phyloP scores from a whole-genome alignment of 2,888 invertebrate species.

The Monochamus alternatus region DNA sequence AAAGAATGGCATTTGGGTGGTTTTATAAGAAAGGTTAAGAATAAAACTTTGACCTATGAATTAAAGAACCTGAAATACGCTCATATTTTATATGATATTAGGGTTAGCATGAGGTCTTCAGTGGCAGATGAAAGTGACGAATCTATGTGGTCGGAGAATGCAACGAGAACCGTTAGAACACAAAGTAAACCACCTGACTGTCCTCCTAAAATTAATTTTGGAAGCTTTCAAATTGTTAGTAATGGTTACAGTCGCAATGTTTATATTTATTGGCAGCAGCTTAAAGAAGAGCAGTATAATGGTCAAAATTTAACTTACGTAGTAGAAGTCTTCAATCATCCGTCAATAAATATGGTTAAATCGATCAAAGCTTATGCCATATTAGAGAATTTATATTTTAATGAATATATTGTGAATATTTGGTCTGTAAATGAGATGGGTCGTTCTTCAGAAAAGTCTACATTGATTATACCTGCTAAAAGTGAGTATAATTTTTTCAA shows the following conservation, averaged over 20 bases:
- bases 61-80: constrained; percentile 77
- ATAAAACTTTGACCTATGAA: constrained; percentile 62
- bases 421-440: constrained; percentile 78
- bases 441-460: constrained; percentile 73
- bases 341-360: constrained; percentile 71
- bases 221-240: constrained; percentile 78
- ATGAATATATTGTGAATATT: constrained; percentile 73
- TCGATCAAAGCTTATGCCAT: constrained; percentile 77
- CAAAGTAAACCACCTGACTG: constrained; percentile 74
- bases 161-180: constrained; percentile 77
- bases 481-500: constrained; percentile 46
- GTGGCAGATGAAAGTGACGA: constrained; percentile 72
- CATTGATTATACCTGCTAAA: constrained; percentile 75
- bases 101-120: constrained; percentile 79
- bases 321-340: constrained; percentile 70
- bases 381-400: constrained; percentile 72
- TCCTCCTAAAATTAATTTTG: constrained; percentile 81
- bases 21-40: constrained; percentile 43
- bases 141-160: constrained; percentile 81
- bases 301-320: constrained; percentile 83
- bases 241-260: constrained; percentile 73
- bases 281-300: constrained; percentile 80
- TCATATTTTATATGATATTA: constrained; percentile 80
- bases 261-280: constrained; percentile 86
- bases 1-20: constrained; percentile 67